phyloP scores from a whole-genome alignment of 2,797 vertebrate genomes.

The Oreochromis mossambicus region DNA sequence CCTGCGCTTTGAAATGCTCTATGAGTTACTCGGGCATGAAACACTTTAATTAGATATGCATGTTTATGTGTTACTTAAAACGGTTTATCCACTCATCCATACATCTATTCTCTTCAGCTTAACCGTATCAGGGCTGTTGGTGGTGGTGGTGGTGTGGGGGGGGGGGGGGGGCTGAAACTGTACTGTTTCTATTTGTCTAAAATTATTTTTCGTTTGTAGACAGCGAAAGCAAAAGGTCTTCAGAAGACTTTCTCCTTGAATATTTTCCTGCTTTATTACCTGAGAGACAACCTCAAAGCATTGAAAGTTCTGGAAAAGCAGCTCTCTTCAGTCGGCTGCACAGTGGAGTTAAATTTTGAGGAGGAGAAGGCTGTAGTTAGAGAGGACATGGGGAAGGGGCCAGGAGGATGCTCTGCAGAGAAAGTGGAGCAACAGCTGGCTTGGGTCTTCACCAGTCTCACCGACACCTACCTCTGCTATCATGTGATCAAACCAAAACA shows the following conservation, averaged over 20 bases:
- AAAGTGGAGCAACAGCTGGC: constrained; percentile 50
- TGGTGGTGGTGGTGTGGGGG: too few species aligned
- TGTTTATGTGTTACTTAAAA: not conserved
- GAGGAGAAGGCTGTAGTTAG: constrained; percentile 39
- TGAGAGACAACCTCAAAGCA: constrained; percentile 38
- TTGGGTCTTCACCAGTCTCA: not conserved
- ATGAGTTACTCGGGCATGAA: rapidly evolving
- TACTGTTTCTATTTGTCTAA: not conserved
- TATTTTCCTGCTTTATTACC: constrained; percentile 35
- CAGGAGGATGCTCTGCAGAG: not conserved
- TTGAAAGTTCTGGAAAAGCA: constrained; percentile 12
- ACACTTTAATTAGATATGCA: not conserved
- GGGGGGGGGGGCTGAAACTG: too few species aligned
- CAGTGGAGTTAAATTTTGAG: not conserved
- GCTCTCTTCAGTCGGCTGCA: constrained; percentile 12
- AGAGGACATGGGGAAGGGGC: constrained; percentile 3
- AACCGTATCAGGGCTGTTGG: too few species aligned
- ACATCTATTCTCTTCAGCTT: too few species aligned
- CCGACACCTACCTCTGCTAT: constrained; percentile 18
- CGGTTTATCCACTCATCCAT: too few species aligned
- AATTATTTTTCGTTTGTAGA: not conserved
- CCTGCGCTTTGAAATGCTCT: rapidly evolving
- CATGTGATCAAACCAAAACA: constrained; percentile 28
- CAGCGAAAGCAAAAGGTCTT: constrained; percentile 12
- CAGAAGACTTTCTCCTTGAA: constrained; percentile 27